These are phyloP conservation scores for Mya arenaria DNA, from an alignment of 1,140 invertebrate species.

Conservation along the genomic window DNA sequence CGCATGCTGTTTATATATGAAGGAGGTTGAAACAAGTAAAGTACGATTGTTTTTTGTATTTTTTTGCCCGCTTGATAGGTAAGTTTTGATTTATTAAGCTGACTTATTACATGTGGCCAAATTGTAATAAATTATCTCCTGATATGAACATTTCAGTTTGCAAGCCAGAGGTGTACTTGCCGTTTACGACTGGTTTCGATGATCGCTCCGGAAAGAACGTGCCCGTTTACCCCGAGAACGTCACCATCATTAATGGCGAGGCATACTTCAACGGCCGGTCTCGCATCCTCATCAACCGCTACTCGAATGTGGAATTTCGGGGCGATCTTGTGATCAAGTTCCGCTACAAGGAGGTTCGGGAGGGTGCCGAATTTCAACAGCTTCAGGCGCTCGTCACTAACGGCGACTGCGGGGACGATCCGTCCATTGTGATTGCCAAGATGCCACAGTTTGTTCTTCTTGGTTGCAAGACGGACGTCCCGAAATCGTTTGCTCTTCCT, in stretches of 20 bases:
- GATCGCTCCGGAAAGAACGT: constrained; percentile 67
- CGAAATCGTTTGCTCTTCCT: constrained; percentile 35
- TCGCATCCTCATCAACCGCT: constrained; percentile 62
- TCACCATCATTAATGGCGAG: constrained; percentile 62
- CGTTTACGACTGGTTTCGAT: constrained; percentile 51
- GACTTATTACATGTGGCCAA: no score
- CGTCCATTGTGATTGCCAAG: constrained; percentile 63
- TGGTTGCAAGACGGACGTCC: constrained; percentile 26
- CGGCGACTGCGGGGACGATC: constrained; percentile 66
- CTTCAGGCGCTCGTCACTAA: constrained; percentile 67
- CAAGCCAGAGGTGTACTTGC: constrained; percentile 60
- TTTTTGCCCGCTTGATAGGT: no score
- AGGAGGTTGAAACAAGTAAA: no score
- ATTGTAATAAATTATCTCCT: no score
- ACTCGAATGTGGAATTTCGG: constrained; percentile 62
- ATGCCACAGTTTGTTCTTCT: constrained; percentile 39
- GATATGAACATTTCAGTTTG: constrained; percentile 53
- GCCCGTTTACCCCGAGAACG: constrained; percentile 59
- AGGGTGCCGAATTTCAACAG: constrained; percentile 2
- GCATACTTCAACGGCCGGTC: constrained; percentile 52
- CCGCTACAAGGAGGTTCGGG: constrained; percentile 58
- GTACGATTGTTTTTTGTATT: no score
- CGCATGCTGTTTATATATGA: no score
- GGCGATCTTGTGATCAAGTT: constrained; percentile 61
- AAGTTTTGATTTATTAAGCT: no score